These are phyloP conservation scores for Salarias fasciatus DNA, from an alignment of 2,797 vertebrate genomes.

Conservation along the genomic window DNA sequence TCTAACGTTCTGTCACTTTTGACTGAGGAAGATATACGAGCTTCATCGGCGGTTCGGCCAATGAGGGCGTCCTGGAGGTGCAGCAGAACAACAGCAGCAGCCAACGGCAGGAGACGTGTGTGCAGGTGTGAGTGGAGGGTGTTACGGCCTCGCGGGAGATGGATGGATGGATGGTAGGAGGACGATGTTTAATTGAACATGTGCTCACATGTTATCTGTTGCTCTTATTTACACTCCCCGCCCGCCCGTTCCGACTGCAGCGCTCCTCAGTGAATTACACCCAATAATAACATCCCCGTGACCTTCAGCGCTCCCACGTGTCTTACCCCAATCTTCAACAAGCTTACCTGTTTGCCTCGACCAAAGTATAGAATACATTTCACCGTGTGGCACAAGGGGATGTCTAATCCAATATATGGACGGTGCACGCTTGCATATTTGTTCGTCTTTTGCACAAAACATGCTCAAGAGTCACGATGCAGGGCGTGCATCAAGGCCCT, in stretches of 20 bases:
- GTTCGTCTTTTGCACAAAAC: neutral
- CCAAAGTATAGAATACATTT: neutral
- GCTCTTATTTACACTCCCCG: slow-evolving; percentile 37
- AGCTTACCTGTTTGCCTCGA: slow-evolving; percentile 30
- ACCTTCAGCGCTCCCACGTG: slow-evolving; percentile 49
- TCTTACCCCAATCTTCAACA: slow-evolving; percentile 9
- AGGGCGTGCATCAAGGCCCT: no score
- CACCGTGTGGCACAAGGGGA: slow-evolving; percentile 19
- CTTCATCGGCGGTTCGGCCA: slow-evolving; percentile 57
- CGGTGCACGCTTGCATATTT: slow-evolving; percentile 24
- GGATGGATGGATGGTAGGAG: neutral
- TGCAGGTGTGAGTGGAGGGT: slow-evolving; percentile 12
- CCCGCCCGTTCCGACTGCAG: slow-evolving; percentile 3
- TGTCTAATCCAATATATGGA: slow-evolving; percentile 30
- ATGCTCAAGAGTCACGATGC: neutral
- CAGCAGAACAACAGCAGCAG: slow-evolving; percentile 53
- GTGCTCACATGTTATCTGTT: slow-evolving; percentile 40
- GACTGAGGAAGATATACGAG: slow-evolving; percentile 45
- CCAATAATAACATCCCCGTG: slow-evolving; percentile 28
- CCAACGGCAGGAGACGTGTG: no score
- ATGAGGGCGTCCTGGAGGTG: slow-evolving; percentile 53
- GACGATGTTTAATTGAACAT: slow-evolving; percentile 64
- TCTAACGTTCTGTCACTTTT: slow-evolving; percentile 40
- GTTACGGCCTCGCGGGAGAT: slow-evolving; percentile 27
- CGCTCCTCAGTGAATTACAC: slow-evolving; percentile 21